phyloP scores from a whole-genome alignment of 2,113 vertebrate species.

The Tachysurus fulvidraco region DNA sequence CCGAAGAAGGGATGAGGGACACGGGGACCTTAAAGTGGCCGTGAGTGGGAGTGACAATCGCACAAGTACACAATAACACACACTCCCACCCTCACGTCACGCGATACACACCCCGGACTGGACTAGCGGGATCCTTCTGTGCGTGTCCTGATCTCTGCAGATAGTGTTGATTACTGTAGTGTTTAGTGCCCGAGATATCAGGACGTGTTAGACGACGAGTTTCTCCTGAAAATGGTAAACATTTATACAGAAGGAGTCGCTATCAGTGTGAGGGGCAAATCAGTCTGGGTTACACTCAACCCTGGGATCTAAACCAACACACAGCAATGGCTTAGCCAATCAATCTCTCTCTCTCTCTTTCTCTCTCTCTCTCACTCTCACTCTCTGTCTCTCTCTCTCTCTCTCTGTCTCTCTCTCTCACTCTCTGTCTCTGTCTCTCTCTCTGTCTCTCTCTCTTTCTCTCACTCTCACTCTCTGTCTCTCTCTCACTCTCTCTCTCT shows the following conservation, averaged over 20 bases:
- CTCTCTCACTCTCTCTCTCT: no score
- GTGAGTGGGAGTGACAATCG: conserved; percentile 25
- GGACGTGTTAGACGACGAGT: conserved; percentile 49
- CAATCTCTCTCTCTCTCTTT: conserved; percentile 20
- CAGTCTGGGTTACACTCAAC: conserved; percentile 46
- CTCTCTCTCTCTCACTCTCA: background rate
- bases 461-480: no score
- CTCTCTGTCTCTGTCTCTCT: background rate
- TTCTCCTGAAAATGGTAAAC: conserved; percentile 55
- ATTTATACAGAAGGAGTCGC: conserved; percentile 30
- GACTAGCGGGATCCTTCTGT: conserved; percentile 1
- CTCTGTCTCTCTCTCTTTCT: no score
- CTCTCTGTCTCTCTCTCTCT: background rate
- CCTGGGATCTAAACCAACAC: conserved; percentile 34
- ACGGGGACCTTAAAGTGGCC: conserved; percentile 44
- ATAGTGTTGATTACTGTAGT: conserved; percentile 53
- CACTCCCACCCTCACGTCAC: background rate
- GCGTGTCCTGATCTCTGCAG: conserved; percentile 41
- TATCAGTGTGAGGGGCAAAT: conserved; percentile 37
- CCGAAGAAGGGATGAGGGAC: conserved; percentile 24
- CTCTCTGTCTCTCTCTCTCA: background rate
- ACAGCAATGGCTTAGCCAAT: conserved; percentile 36
- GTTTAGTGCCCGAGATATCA: conserved; percentile 38
- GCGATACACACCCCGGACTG: background rate
- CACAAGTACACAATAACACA: conserved; percentile 22